phyloP scores from a whole-genome alignment of 2,797 vertebrate species.

The Salarias fasciatus region DNA sequence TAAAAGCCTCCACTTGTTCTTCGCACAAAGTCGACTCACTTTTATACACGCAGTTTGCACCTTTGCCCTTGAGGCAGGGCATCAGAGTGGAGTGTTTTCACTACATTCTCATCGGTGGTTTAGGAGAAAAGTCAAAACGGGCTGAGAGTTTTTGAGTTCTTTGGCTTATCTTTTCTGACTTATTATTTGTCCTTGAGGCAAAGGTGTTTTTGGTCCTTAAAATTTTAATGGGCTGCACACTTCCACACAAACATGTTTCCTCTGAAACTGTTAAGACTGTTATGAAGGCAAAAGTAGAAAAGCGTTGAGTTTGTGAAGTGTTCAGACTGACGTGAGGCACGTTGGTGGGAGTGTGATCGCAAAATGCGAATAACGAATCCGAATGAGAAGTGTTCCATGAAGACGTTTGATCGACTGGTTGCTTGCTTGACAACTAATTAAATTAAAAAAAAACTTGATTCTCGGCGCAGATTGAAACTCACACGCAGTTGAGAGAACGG shows the following conservation, averaged over 20 bases:
- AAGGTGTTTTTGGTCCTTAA: neutral
- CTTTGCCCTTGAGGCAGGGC: too few species aligned
- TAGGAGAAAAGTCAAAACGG: slow-evolving; percentile 7
- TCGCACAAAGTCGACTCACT: too few species aligned
- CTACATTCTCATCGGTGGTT: neutral
- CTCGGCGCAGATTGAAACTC: too few species aligned
- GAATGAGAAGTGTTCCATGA: too few species aligned
- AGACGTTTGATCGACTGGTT: too few species aligned
- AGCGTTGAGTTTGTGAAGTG: slow-evolving; percentile 12
- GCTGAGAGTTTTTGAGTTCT: slow-evolving; percentile 13
- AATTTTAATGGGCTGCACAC: neutral
- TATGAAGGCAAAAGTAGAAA: slow-evolving; percentile 4
- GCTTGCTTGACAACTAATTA: too few species aligned
- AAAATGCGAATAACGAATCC: too few species aligned
- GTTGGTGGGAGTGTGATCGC: too few species aligned
- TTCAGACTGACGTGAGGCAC: slow-evolving; percentile 9
- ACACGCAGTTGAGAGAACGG: too few species aligned
- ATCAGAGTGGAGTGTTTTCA: too few species aligned
- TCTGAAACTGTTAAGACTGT: neutral
- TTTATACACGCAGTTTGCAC: too few species aligned
- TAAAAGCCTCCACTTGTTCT: neutral
- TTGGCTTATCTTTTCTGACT: slow-evolving; percentile 6
- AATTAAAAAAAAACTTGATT: too few species aligned
- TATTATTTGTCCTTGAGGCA: slow-evolving; percentile 3
- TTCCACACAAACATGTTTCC: neutral